Evolutionary conservation across 1,140 invertebrate species (phyloP).

Genomic region (Atta texana): DNA sequence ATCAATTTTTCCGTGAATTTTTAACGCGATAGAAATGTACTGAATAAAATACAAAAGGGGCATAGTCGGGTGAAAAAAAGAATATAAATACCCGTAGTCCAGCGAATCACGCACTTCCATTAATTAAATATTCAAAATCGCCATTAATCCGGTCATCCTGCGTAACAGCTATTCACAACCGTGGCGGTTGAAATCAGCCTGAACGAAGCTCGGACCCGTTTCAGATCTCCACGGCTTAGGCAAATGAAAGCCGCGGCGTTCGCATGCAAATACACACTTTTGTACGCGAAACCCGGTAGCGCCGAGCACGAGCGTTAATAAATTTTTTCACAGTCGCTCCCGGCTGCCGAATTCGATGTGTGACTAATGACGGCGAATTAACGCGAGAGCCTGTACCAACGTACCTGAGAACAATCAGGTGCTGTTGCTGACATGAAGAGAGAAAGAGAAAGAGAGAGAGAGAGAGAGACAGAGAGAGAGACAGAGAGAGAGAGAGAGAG

Average conservation of each 20-base stretch:
- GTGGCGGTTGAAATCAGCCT: slow-evolving; percentile 74
- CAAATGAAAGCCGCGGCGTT: slow-evolving; percentile 76
- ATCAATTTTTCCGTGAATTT: slow-evolving; percentile 12
- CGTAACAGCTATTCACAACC: slow-evolving; percentile 17
- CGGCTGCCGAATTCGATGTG: slow-evolving; percentile 65
- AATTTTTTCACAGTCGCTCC: slow-evolving; percentile 79
- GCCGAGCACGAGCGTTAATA: slow-evolving; percentile 73
- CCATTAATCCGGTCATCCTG: slow-evolving; percentile 74
- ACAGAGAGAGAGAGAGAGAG: neutral
- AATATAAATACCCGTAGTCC: slow-evolving; percentile 51
- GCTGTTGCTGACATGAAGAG: slow-evolving; percentile 45
- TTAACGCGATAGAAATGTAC: neutral
- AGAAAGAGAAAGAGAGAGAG: neutral
- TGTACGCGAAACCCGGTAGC: slow-evolving; percentile 69
- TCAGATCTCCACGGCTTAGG: slow-evolving; percentile 76
- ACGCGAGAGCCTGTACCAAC: slow-evolving; percentile 61
- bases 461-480: slow-evolving; percentile 24
- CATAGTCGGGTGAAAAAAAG: slow-evolving; percentile 33
- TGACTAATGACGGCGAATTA: slow-evolving; percentile 80
- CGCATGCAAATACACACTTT: slow-evolving; percentile 80
- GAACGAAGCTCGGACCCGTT: slow-evolving; percentile 73
- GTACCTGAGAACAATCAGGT: slow-evolving; percentile 71
- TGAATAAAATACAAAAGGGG: slow-evolving; percentile 49
- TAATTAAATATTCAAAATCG: slow-evolving; percentile 82
- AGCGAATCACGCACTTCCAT: slow-evolving; percentile 65